Base-by-base conservation (phyloP, 1,140 invertebrate genomes). In the Batillaria attramentaria region DNA sequence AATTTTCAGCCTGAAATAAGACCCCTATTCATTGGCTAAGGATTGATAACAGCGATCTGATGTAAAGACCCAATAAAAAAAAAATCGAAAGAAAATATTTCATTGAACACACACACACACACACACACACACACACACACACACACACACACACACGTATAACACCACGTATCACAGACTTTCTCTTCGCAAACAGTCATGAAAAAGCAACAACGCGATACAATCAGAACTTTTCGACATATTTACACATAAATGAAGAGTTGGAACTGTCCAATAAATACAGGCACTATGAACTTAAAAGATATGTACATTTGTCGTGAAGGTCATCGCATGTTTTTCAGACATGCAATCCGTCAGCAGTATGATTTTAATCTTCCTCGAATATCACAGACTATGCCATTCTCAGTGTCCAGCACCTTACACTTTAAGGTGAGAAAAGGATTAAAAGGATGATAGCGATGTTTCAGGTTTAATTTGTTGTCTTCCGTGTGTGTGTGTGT, bases 101-200 rank as follows among this genome's bases (percentile, higher is more conserved):
- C 10, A 50, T 50, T 50, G 10, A 50, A 10, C 10, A 50, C 46
- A 50, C 10, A 10, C 46, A 50, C 46, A 50, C 46, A 50, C 46
- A 50, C 46, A 50, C 46, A 50, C 46, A 50, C 46, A 50, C 46
- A 50, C 46, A 50, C 46, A 50, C 46, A 50, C 46, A 50, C 46
- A 50, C 46, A 50, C 46, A 50, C 24, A 24, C 46, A 13, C 46
- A 50, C 46, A 50, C 24, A 50, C 46, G 24, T 50, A 50, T 50
- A 50, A 50, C 10, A 10, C 46, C 10, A 13, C 10, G 46, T 13
- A 24, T 13, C 24, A 13, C 10, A 13, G 10, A 50, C 24, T 10
- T 50, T 50, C 10, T 10, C 46, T 50, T 24, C 10, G 46, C 10
- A 24, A 13, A 10, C 24, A 50, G 46, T 50, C 10, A 10, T 50